Base-by-base conservation (phyloP, 1,140 invertebrate genomes). In the Meloidogyne hapla region DNA sequence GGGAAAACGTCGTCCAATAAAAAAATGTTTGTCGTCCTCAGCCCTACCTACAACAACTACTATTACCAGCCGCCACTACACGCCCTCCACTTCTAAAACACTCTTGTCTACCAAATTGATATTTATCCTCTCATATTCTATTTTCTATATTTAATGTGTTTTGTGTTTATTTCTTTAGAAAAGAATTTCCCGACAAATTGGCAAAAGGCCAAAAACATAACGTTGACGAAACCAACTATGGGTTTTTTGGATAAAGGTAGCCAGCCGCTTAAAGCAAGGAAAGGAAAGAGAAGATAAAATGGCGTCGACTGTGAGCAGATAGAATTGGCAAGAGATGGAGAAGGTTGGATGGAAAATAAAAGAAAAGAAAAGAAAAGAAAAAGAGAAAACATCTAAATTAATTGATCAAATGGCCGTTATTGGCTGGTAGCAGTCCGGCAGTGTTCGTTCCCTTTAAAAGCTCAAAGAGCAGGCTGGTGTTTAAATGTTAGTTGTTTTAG, bases 121-220 rank as follows among this genome's bases (percentile, higher is more conserved):
- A 48, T 48, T 48, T 18, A n/a, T 56, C 12, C n/a, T n/a, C 12
- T 15, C 6, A 6, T 1, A 15, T 56, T 15, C 18, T 45, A n/a
- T 56, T 56, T 8, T 56, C n/a, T 48, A n/a, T 56, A 56, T 56
- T 56, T 56, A 56, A 56, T 56, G 48, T 56, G 48, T 56, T 56
- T 56, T 56, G 48, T 56, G 48, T 56, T n/a, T 21, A 1, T 15
- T 8, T 33, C 9, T 33, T 33, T 33, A 4, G 33, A 33, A 8
- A n/a, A 56, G 48, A n/a, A 56, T 56, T 56, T 56, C 48, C 48
- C 48, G n/a, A n/a, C 48, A 56, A n/a, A 56, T 56, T 56, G 48
- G 48, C 48, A 21, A n/a, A n/a, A 56, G 1, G 48, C 48, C 48
- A 56, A 56, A 56, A 56, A n/a, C 8, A n/a, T n/a, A n/a, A 48